Evolutionary conservation across 2,888 invertebrate species (phyloP), one percentile per base, ranked within the genome.

Genomic region (Tanytarsus gracilentus): DNA sequence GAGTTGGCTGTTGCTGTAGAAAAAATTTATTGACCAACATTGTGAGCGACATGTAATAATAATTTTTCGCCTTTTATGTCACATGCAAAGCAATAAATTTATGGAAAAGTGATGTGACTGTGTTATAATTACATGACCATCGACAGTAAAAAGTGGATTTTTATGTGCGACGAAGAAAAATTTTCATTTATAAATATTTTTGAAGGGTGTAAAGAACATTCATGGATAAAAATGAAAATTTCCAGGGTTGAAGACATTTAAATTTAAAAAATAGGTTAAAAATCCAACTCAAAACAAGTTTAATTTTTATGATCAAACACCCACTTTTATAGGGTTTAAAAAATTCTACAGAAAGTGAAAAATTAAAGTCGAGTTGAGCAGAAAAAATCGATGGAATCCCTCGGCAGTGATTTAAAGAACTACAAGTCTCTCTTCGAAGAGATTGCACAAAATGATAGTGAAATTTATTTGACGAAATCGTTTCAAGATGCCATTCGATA

Each of bases 361-460:
- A 25, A 50, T 2, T 26, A 27, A 50, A 16, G 27, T 49, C n/a
- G n/a, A 25, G 26, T 25, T 25, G 14, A n/a, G 14, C 14, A 27
- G 4, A 44, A 44, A 44, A 44, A n/a, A 14, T 5, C 8, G 14
- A 50, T 26, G 16, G 40, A 30, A 11, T 60, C 50, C n/a, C 36
- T 60, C 4, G 60, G 50, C 14, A 36, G 16, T 30, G 50, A 49
- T 14, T 48, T 29, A 26, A 49, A 60, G 27, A 60, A 60, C 16
- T 60, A 60, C 23, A 49, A 60, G 14, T 60, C 60, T 5, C 36
- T 60, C 6, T 60, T 40, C 23, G 60, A 60, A 21, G 60, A 60
- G n/a, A 33, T 60, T 25, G 60, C 60, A 60, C 60, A 60, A 60
- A 39, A 50, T 49, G 50, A 60, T 50, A 50, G 50, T 36, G 26